These are phyloP conservation scores for Falco biarmicus DNA, from an alignment of 2,797 vertebrate genomes.

Conservation along the genomic window DNA sequence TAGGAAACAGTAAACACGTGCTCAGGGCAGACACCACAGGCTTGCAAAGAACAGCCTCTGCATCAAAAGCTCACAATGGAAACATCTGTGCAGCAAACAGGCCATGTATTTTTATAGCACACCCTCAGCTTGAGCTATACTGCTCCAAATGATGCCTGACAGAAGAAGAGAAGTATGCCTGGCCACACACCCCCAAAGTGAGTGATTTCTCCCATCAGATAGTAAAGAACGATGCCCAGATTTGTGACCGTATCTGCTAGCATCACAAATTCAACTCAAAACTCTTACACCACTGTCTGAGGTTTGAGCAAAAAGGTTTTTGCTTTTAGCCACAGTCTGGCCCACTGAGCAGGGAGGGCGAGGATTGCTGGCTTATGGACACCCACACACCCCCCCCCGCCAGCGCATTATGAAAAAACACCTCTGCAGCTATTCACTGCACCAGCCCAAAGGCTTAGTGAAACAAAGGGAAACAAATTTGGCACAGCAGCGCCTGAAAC, in stretches of 20 bases:
- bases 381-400: background rate
- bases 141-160: background rate
- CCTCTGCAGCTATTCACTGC: slow-evolving; percentile 40
- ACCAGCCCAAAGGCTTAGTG: slow-evolving; percentile 25
- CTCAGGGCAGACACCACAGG: background rate
- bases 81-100: background rate
- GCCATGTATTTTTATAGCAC: background rate
- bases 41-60: background rate
- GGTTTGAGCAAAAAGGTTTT: background rate
- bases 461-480: slow-evolving; percentile 41
- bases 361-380: background rate
- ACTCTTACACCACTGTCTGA: background rate
- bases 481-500: background rate
- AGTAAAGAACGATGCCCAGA: fast-evolving
- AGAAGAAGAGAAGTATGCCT: background rate
- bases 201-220: background rate
- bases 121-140: background rate
- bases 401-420: background rate
- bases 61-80: background rate
- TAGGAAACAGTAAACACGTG: fast-evolving
- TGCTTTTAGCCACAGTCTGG: background rate
- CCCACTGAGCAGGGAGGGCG: background rate
- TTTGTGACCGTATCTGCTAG: background rate
- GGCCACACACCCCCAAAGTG: background rate
- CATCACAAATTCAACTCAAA: background rate